Base-by-base conservation (phyloP, 2,888 invertebrate species). In the Caenorhabditis sinica region DNA sequence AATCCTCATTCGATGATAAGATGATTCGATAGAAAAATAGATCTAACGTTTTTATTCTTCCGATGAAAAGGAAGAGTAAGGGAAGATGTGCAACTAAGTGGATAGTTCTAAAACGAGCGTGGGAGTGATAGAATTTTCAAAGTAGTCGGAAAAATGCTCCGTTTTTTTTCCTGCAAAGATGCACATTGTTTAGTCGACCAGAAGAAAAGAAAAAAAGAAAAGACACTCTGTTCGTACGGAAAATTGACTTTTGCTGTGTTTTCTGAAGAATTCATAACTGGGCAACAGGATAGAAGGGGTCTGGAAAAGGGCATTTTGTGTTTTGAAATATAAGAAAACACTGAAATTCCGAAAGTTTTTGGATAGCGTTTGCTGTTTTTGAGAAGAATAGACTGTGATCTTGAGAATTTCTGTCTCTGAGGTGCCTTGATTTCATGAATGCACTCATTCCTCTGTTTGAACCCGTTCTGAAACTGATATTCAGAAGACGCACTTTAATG, bases 71-170 rank as follows among this genome's bases (percentile, higher is more conserved):
- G 36, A 28, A 20, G n/a, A 36, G 33, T 1, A 60, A 11, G 53
- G 23, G 13, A 33, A 23, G 68, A 68, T 53, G 36, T 6, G 51
- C 36, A 36, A 53, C 51, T 68, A 51, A 33, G 20, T 53, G 20
- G 51, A 53, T 20, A 36, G 68, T n/a, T 20, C 25, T n/a, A 66
- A 45, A 66, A 66, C 30, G 33, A 28, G 68, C 45, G 68, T 68
- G 68, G 68, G 68, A 68, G 68, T 68, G 68, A 68, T 68, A 53
- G 51, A 68, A 68, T 68, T 68, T 68, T 33, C 5, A 36, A 68
- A 33, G 23, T 20, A 45, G 25, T 28, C 13, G 23, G 11, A 65
- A 43, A 53, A 23, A 51, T 66, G 49, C 68, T 36, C 36, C 28
- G 1, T 15, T 25, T 40, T 56, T 40, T n/a, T 53, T 69, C 56